Evolutionary conservation across 2,797 vertebrate genomes (phyloP), one percentile per base, ranked within the genome.

Genomic region (Dryobates pubescens): DNA sequence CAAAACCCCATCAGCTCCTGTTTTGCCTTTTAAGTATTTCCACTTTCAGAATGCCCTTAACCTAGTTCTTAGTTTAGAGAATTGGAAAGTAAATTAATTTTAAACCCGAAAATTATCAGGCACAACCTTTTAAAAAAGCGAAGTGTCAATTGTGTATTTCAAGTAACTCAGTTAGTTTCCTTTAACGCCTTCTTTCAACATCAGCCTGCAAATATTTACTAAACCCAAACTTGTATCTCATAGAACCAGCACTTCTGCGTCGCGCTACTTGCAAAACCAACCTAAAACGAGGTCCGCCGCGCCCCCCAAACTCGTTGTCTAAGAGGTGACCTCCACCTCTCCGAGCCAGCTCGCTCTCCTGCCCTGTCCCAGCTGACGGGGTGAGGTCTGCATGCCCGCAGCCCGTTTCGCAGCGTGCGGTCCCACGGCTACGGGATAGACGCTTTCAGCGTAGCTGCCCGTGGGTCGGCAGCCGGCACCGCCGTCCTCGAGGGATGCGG

Each of bases 151-250:
- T 63, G 16, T 27, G 12, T 43, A 26, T 69, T 62, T 75, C 54
- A 82, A 71, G n/a, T 38, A 80, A 72, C 70, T 45, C 10, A 2
- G 17, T 61, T 57, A 29, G 51, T 80, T 94, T 88, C 65, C 73
- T 72, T 86, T 47, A 62, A 86, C 95, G 49, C 89, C 95, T 80
- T 88, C 61, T 83, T 86, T 74, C 69, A 62, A 26, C 57, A 72
- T 36, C 62, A 67, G 45, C 34, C 43, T 34, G 32, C 62, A 68
- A 53, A 61, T 74, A 70, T 89, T 95, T 88, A 71, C 57, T 63
- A 24, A 67, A 61, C 34, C 59, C 47, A 62, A 82, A 82, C 61
- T 61, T 49, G 23, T n/a, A 23, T 72, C 58, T 53, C 54, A 54
- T 69, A 69, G 69, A 85, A 23, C 63, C 51, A 36, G 73, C 76